phyloP scores from a whole-genome alignment of 2,797 vertebrate species.

The Ctenochaetus hawaiiensis region DNA sequence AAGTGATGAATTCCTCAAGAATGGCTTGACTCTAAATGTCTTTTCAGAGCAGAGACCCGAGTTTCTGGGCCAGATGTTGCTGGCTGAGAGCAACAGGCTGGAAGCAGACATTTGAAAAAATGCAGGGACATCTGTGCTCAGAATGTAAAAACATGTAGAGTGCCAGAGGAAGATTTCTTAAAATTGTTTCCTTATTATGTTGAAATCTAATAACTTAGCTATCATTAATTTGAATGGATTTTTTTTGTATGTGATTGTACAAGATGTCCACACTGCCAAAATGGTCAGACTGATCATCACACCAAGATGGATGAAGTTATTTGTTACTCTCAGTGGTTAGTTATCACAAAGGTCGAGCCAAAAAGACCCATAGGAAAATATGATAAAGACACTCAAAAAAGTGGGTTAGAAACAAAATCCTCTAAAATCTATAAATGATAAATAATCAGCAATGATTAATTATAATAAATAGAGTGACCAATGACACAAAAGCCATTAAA shows the following conservation, averaged over 20 bases:
- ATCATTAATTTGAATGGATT: constrained; percentile 17
- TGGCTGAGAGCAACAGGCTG: constrained; percentile 64
- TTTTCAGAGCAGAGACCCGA: constrained; percentile 69
- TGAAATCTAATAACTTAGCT: constrained; percentile 28
- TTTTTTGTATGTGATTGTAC: constrained; percentile 1
- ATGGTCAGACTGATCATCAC: neutral
- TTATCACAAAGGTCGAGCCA: neutral
- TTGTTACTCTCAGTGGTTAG: neutral
- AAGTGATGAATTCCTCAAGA: constrained; percentile 75
- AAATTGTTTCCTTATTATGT: constrained; percentile 6
- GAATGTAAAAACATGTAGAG: constrained; percentile 41
- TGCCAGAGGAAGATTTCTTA: constrained; percentile 35
- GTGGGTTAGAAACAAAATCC: neutral
- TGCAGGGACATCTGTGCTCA: constrained; percentile 64
- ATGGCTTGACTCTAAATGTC: constrained; percentile 55
- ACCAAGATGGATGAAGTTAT: neutral
- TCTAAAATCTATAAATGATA: neutral
- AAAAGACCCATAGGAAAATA: neutral
- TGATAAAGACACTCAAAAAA: neutral
- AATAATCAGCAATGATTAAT: neutral
- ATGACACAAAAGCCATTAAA: too few relatives aligned
- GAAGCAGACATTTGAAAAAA: constrained; percentile 66
- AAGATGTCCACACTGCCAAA: constrained; percentile 4
- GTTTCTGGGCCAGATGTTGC: constrained; percentile 59
- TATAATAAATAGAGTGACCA: neutral